Evolutionary conservation across 2,797 vertebrate species (phyloP), one percentile per base, ranked within the genome.

Genomic region (Tokudaia muenninki): DNA sequence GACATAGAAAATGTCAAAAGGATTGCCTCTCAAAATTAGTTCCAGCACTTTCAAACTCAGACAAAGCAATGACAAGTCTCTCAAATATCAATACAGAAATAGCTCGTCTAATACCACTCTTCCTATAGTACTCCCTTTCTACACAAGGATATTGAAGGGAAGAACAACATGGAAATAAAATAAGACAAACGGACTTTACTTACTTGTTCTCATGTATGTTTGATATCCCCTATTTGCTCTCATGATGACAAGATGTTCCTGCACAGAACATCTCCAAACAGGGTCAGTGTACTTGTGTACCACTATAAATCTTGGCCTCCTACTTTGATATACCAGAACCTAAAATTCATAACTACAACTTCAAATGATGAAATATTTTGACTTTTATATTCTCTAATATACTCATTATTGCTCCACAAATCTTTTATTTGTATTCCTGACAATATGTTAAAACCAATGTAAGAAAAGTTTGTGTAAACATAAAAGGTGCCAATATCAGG

Each of bases 261-360:
- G 7, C 0, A 21, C 57, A 55, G 65, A 10, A 59, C 72, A 75
- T 11, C 72, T 94, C 83, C 87, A 37, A 52, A 17, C 44, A 87
- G 89, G 17, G 22, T 2, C 13, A 61, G 6, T 94, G 82, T 57
- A 74, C 81, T 81, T 94, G 79, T n/a, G 12, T 52, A 31, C 12
- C n/a, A 52, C 57, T 61, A 89, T 88, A 70, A 1, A 87, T 31
- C 6, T 44, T 47, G 52, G 24, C n/a, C 72, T 11, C 92, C 31
- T 65, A 34, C 11, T 63, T 89, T 72, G 50, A 14, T 87, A 4
- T 81, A 17, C 37, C 72, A 87, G 6, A 92, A 96, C 2, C 52
- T 91, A 87, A 94, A 94, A 52, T 11, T 55, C 16, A 6, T 55
- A 17, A 14, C 81, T n/a, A 22, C 93, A 95, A 86, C 8, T 50